Evolutionary conservation across 2,113 vertebrate species (phyloP).

Genomic region (Equus przewalskii): DNA sequence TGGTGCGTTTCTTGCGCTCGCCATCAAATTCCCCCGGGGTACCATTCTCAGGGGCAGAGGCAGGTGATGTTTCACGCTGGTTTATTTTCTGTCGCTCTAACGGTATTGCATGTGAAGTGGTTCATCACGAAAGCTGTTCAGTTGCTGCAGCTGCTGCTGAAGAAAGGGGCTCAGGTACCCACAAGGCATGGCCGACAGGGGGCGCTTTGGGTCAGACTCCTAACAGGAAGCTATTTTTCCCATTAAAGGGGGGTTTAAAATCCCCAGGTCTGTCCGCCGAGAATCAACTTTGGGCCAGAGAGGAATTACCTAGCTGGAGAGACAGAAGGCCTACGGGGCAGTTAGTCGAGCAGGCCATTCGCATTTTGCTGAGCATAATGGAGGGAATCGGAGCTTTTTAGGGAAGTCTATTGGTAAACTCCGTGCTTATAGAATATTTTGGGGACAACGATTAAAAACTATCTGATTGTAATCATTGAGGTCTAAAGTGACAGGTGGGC

Average conservation of each 20-base stretch:
- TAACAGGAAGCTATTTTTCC: neutral
- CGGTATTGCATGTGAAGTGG: fast-evolving
- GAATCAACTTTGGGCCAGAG: neutral
- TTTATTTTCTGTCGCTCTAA: neutral
- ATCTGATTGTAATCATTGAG: neutral
- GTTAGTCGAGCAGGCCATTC: neutral
- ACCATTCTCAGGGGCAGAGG: neutral
- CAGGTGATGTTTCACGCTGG: neutral
- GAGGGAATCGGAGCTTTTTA: neutral
- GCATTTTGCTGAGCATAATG: neutral
- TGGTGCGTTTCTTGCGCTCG: neutral
- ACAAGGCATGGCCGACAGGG: neutral
- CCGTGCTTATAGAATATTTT: neutral
- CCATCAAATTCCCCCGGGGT: neutral
- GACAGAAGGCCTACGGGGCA: neutral
- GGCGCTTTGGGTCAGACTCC: neutral
- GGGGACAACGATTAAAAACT: neutral
- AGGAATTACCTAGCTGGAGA: neutral
- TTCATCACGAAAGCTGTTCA: neutral
- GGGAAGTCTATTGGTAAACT: neutral
- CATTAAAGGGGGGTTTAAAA: neutral
- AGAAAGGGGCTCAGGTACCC: too few relatives aligned
- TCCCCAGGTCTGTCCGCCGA: neutral
- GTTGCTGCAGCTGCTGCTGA: neutral
- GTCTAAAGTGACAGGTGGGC: neutral